Evolutionary conservation across 2,113 vertebrate genomes (phyloP), one percentile per base, ranked within the genome.

Genomic region (Callocephalon fimbriatum): DNA sequence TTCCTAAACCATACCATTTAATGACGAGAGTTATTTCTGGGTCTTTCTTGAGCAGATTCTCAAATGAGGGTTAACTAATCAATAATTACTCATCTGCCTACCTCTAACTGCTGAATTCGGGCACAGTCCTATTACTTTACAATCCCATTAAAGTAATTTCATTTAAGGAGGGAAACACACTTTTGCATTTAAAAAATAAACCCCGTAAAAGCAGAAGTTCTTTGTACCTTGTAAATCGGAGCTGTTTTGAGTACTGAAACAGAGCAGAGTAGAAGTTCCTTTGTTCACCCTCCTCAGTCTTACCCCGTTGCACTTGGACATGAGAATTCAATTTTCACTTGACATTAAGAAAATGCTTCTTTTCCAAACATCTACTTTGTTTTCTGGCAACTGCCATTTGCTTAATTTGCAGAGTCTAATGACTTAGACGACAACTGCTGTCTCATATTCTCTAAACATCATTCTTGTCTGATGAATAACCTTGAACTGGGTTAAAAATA

Each of bases 341-440:
- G n/a, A 65, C 96, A 88, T 56, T 6, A 84, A 86, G 95, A 66
- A 59, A 79, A 88, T 74, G 13, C 21, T 89, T 74, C 70, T 86
- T 93, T 75, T 47, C 66, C 53, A 76, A 86, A 62, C 31, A 74
- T 48, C 78, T 92, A 26, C 71, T 96, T 35, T 92, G n/a, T 95
- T 93, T 54, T 5, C 65, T 86, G 78, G 50, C 77, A 62, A 75
- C 61, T 93, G 74, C 72, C 32, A 15, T 96, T 96, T 96, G 87
- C 92, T 96, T 95, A 97, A 96, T 97, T 81, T 90, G 73, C 56
- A 61, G 23, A 87, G 51, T 59, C 88, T 97, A 96, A 95, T 96
- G 97, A 90, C 79, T 95, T 90, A 74, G 83, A 66, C 18, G 53
- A 93, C 95, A 96, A 96, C 95, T 93, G 83, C 67, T 93, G 32